These are phyloP conservation scores for Rhineura floridana DNA, from an alignment of 2,113 vertebrate genomes.

Conservation along the genomic window DNA sequence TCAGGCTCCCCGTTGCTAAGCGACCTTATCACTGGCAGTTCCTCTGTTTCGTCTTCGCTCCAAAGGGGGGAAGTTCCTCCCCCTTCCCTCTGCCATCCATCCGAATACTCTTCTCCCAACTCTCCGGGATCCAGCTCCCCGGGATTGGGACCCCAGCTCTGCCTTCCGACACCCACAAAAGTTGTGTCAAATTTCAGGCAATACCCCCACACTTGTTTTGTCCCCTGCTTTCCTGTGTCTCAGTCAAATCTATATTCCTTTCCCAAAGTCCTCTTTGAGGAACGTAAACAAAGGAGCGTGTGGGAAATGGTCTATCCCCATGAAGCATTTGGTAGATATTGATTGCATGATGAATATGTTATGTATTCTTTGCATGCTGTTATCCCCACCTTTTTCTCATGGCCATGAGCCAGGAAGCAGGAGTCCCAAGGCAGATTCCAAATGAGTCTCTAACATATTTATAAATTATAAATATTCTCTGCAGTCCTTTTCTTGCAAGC, in stretches of 20 bases:
- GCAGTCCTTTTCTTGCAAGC: neutral
- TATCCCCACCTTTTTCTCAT: neutral
- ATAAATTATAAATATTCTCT: neutral
- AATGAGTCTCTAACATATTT: neutral
- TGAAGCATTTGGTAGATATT: neutral
- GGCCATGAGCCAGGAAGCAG: neutral
- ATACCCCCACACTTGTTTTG: neutral
- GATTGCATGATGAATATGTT: neutral
- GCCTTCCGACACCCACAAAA: no score
- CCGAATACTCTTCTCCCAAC: no score
- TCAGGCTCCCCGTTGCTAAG: no score
- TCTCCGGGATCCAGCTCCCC: no score
- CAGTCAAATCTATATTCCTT: neutral
- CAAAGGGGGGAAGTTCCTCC: no score
- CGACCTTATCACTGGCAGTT: no score
- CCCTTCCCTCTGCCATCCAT: no score
- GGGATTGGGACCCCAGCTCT: no score
- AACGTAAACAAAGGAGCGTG: neutral
- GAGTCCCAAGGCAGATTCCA: neutral
- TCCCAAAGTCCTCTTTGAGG: neutral
- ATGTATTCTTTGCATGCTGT: neutral
- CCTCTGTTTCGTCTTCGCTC: no score
- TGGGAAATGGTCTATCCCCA: neutral
- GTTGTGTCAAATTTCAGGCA: neutral
- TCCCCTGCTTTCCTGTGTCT: neutral